Evolutionary conservation across 2,113 vertebrate species (phyloP), one percentile per base, ranked within the genome.

Genomic region (Zosterops pallidus): DNA sequence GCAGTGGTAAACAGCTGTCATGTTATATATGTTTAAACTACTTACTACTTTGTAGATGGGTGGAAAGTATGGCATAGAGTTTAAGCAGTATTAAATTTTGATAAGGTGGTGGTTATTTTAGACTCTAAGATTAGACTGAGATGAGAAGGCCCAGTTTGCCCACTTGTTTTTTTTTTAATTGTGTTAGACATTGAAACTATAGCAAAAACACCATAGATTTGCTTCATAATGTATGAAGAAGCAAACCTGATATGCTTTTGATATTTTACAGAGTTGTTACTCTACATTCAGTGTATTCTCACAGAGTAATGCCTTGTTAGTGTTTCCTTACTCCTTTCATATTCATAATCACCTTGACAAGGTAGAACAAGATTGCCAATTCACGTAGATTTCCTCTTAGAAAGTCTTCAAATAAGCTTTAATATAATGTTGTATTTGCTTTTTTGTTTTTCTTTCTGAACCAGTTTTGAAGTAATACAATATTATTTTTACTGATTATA

Each of bases 341-440:
- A 91, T 60, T 85, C 49, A 56, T 71, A 68, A 69, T 69, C 85
- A 93, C 92, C 67, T 79, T 93, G 78, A 76, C 78, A 91, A 84
- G 81, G 39, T 78, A 68, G 44, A 87, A 60, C 39, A 87, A 57
- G 82, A 62, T 79, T 82, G n/a, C 63, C 37, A 76, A 39, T 85
- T 79, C 83, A 42, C 4, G 1, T 13, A 31, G 33, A 62, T 83
- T 90, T 82, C 70, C 59, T 57, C 28, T 79, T 62, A 41, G 46
- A 57, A 83, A 68, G 22, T 26, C 65, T 86, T 93, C 53, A 90
- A 83, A 93, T 76, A 77, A 56, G 26, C 39, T 84, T 89, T 75
- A 82, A 35, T 80, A 77, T 68, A 16, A 6, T 56, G 19, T 78
- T 91, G 11, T 47, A n/a, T 94, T 92, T 89, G 53, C 37, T 84